These are phyloP conservation scores for Villa cingulata DNA, from an alignment of 2,888 invertebrate genomes.

Conservation along the genomic window DNA sequence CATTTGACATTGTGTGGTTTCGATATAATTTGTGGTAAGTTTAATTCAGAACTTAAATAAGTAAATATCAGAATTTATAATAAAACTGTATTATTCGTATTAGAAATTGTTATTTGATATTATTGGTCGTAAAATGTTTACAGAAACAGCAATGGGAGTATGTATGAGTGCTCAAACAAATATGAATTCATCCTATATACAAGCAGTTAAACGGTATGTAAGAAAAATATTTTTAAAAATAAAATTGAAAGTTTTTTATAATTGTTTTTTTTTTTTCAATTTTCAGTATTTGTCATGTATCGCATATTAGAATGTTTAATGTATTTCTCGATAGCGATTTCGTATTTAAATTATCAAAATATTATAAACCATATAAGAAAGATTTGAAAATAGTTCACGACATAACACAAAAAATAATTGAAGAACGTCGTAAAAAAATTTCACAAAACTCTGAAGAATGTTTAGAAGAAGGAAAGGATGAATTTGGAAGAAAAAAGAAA, in stretches of 20 bases:
- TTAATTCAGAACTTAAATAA: neutral
- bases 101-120: neutral
- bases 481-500: conserved; percentile 38
- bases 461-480: neutral
- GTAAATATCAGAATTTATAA: neutral
- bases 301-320: conserved; percentile 8
- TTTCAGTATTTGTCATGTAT: neutral
- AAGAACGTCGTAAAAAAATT: neutral
- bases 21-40: conserved; percentile 34
- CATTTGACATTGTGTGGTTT: conserved; percentile 34
- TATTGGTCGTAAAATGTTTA: too few species aligned
- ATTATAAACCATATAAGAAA: neutral
- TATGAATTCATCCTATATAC: neutral
- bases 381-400: conserved; percentile 4
- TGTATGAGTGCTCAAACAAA: neutral
- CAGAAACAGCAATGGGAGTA: neutral
- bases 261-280: neutral
- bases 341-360: conserved; percentile 3
- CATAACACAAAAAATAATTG: conserved; percentile 9
- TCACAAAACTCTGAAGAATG: neutral
- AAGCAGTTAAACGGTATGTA: neutral
- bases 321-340: conserved; percentile 2
- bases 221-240: neutral
- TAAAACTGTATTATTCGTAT: neutral
- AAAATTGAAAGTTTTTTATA: neutral